Conservation (phyloP, 2,888 invertebrate genomes). For the Ophion costatus region DNA sequence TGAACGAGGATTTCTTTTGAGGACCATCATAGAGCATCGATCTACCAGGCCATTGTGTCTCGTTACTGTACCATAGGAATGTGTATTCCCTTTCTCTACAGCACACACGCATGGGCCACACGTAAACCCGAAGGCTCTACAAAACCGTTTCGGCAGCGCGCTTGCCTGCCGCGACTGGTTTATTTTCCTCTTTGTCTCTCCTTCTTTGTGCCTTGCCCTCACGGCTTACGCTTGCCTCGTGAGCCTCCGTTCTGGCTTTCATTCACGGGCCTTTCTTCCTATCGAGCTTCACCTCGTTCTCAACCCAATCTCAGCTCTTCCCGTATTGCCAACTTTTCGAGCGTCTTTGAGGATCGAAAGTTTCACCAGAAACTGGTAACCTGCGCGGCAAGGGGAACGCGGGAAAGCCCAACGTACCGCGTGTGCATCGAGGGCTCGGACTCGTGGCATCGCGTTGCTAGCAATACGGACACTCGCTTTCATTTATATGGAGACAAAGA, state of each 20-base stretch:
- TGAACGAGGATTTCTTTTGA: neutral
- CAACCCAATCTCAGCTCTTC: neutral
- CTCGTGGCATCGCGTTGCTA: no score
- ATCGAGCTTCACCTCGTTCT: neutral
- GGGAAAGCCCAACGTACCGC: neutral
- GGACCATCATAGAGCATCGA: constrained; percentile 1
- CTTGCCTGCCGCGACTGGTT: neutral
- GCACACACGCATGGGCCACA: constrained; percentile 12
- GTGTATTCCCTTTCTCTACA: neutral
- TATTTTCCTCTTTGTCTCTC: neutral
- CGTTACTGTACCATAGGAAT: neutral
- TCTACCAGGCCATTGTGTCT: constrained; percentile 4
- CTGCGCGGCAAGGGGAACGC: neutral
- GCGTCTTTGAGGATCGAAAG: neutral
- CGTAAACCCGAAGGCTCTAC: constrained; percentile 2
- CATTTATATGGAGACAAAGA: neutral
- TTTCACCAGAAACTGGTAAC: neutral
- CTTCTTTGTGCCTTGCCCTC: neutral
- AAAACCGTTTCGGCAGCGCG: constrained; percentile 21
- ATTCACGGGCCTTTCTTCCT: neutral
- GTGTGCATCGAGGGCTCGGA: no score
- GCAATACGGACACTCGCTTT: no score
- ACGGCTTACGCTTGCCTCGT: neutral
- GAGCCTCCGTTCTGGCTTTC: neutral
- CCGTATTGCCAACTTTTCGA: neutral